phyloP scores from a whole-genome alignment of 2,888 invertebrate species.

The Drosophila greeni region DNA sequence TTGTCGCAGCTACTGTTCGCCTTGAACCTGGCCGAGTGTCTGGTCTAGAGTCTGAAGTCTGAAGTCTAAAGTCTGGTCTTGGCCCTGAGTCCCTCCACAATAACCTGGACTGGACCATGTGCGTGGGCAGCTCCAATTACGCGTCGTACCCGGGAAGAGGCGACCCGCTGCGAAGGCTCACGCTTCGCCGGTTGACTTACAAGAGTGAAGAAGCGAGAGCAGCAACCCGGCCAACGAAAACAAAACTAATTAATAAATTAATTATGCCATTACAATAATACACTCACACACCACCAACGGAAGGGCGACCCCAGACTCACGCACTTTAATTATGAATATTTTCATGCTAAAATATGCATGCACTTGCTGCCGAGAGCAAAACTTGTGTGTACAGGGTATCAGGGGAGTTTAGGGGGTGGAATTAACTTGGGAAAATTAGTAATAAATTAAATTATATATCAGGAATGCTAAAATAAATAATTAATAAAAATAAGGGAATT shows the following conservation, averaged over 20 bases:
- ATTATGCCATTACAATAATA: constrained; percentile 72
- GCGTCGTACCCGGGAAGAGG: constrained; percentile 30
- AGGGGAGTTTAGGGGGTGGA: neutral
- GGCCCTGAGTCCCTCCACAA: constrained; percentile 14
- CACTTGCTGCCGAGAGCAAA: constrained; percentile 42
- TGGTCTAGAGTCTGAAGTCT: constrained; percentile 6
- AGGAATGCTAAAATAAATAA: too few species aligned
- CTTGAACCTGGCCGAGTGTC: constrained; percentile 53
- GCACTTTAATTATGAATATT: constrained; percentile 74
- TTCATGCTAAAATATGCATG: constrained; percentile 68
- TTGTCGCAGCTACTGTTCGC: constrained; percentile 54
- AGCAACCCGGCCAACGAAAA: constrained; percentile 34
- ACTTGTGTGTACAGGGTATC: constrained; percentile 3
- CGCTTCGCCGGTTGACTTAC: constrained; percentile 52
- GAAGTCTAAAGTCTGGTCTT: constrained; percentile 10
- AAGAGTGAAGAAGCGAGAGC: constrained; percentile 28
- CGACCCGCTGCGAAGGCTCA: constrained; percentile 51
- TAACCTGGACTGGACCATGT: constrained; percentile 21
- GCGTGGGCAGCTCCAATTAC: constrained; percentile 70
- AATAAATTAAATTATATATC: rapidly evolving
- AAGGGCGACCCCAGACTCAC: constrained; percentile 41
- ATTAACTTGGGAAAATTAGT: neutral
- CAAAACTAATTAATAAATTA: constrained; percentile 75
- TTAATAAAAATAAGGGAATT: neutral
- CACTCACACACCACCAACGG: constrained; percentile 15